Evolutionary conservation across 2,113 vertebrate species (phyloP), one percentile per base, ranked within the genome.

Genomic region (Mobula birostris): DNA sequence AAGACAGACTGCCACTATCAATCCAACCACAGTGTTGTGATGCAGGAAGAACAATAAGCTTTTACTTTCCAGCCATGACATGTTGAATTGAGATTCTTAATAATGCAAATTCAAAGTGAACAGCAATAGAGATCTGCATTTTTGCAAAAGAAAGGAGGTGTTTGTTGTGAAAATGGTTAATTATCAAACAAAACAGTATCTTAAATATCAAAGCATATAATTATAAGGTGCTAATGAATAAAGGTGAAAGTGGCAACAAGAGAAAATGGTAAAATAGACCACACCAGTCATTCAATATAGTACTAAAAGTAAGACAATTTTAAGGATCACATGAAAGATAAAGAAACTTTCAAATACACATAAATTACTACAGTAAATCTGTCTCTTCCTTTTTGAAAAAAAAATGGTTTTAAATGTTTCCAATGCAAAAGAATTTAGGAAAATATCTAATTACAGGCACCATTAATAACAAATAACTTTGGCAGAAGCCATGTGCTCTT

Each of bases 391-490:
- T 29, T 83, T 24, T 85, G 48, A 9, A 19, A 11, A 15, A 15
- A 32, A 40, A 40, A 21, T 15, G 19, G 36, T 27, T 68, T 40
- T 74, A 27, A 48, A 70, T 74, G 48, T 72, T 48, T 27, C 11
- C 21, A 74, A 48, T 93, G 91, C 91, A 74, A 74, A 56, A 74
- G 5, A 74, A 74, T 36, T 72, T 76, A 70, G 70, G 91, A 40
- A 74, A 93, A 93, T 56, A 36, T 66, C 56, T 29, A 94, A 92
- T 94, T 70, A 82, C 95, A 78, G 95, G 95, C 94, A 90, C 95
- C 94, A 0, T 94, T 88, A 95, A 95, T 95, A 95, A 96, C 40
- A 74, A 95, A 95, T 95, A 95, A 95, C 94, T 94, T 74, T 94
- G 95, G 94, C 24, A 94, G 95, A 93, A 93, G 70, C 68, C 36